phyloP scores from a whole-genome alignment of 1,140 invertebrate genomes.

The Leptoteleia sp. region DNA sequence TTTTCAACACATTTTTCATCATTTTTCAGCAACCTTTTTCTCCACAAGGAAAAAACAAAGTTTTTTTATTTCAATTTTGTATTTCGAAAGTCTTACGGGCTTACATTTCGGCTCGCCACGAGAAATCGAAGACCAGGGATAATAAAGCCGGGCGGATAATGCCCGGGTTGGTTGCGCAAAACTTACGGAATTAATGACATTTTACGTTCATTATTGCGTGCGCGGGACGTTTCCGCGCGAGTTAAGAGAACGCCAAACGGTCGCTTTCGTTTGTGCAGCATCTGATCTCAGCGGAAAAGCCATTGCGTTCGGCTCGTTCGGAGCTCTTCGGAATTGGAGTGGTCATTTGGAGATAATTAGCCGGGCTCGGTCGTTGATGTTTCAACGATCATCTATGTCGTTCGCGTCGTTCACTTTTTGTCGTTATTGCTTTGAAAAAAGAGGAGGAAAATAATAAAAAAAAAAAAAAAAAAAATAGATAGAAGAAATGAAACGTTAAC shows the following conservation, averaged over 20 bases:
- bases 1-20: slow-evolving; percentile 33
- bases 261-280: slow-evolving; percentile 29
- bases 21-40: slow-evolving; percentile 50
- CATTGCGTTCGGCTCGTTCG: background rate
- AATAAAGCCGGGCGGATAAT: slow-evolving; percentile 44
- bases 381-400: too few relatives aligned
- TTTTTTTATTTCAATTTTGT: too few relatives aligned
- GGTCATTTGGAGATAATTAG: slow-evolving; percentile 17
- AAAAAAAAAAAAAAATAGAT: too few relatives aligned
- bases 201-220: slow-evolving; percentile 48
- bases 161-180: slow-evolving; percentile 26
- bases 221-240: slow-evolving; percentile 28
- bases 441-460: too few relatives aligned
- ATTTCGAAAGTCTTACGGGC: too few relatives aligned
- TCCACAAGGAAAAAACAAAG: slow-evolving; percentile 26
- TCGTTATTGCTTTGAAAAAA: too few relatives aligned
- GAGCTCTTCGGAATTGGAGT: background rate
- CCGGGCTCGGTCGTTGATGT: too few relatives aligned
- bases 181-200: slow-evolving; percentile 49
- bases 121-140: slow-evolving; percentile 47
- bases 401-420: too few relatives aligned
- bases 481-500: too few relatives aligned
- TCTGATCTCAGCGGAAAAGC: slow-evolving; percentile 40
- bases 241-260: slow-evolving; percentile 21
- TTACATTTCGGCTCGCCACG: too few relatives aligned